phyloP scores from a whole-genome alignment of 2,797 vertebrate genomes.

The Limosa lapponica region DNA sequence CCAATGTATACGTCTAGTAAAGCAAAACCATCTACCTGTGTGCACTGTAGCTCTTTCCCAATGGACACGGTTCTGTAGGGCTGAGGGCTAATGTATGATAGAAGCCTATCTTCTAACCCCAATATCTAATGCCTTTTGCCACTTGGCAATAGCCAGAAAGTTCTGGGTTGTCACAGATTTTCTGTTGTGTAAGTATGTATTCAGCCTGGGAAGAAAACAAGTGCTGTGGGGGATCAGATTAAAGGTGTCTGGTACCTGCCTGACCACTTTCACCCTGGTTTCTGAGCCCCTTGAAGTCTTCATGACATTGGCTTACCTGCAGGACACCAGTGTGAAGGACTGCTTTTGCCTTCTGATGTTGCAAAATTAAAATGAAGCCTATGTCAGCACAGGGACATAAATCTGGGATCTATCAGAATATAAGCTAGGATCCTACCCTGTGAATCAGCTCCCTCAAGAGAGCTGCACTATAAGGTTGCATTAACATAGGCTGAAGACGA shows the following conservation, averaged over 20 bases:
- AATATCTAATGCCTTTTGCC: neutral
- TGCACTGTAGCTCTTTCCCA: neutral
- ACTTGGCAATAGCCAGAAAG: neutral
- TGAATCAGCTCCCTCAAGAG: neutral
- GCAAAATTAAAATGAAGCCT: neutral
- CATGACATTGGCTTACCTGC: neutral
- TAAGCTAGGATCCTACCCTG: rapidly evolving
- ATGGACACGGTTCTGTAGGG: rapidly evolving
- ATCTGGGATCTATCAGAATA: neutral
- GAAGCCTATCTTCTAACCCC: neutral
- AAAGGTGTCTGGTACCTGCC: neutral
- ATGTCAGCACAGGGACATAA: rapidly evolving
- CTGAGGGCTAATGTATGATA: neutral
- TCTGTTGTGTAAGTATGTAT: neutral
- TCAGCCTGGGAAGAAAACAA: neutral
- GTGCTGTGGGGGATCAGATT: neutral
- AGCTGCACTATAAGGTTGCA: neutral
- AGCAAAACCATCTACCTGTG: neutral
- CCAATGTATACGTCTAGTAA: rapidly evolving
- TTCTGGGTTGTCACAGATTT: neutral
- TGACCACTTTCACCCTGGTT: neutral
- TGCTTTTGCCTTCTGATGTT: neutral
- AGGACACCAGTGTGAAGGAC: neutral
- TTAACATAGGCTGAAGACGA: neutral
- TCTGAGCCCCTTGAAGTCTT: neutral